These are phyloP conservation scores for Acrossocheilus fasciatus DNA, from an alignment of 2,797 vertebrate genomes.

Conservation along the genomic window DNA sequence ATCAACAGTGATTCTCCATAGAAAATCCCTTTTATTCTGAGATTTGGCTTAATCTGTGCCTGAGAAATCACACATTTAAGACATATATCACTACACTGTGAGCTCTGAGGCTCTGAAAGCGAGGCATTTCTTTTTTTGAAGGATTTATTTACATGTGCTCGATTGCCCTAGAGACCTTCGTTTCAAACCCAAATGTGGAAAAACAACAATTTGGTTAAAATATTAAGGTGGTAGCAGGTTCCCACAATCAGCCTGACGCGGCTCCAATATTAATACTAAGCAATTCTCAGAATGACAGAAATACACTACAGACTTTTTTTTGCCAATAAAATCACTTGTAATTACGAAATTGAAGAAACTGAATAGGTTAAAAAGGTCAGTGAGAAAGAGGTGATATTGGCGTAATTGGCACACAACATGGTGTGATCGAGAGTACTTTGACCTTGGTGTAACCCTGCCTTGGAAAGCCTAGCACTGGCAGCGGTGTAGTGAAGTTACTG, in stretches of 20 bases:
- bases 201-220: constrained; percentile 9
- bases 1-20: constrained; percentile 40
- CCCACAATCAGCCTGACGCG: constrained; percentile 10
- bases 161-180: background rate
- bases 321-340: background rate
- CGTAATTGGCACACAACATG: constrained; percentile 49
- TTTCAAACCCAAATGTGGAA: background rate
- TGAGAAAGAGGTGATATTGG: constrained; percentile 54
- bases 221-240: background rate
- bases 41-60: constrained; percentile 44
- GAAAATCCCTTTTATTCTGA: constrained; percentile 51
- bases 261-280: background rate
- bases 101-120: background rate
- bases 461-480: constrained; percentile 64
- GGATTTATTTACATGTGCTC: background rate
- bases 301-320: background rate
- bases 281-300: background rate
- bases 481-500: constrained; percentile 67
- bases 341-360: constrained; percentile 8
- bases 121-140: constrained; percentile 22
- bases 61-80: constrained; percentile 19
- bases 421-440: constrained; percentile 59
- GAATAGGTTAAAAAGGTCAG: constrained; percentile 48
- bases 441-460: constrained; percentile 62
- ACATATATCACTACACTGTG: constrained; percentile 30